Evolutionary conservation across 2,113 vertebrate genomes (phyloP).

Genomic region (Catharus minimus): DNA sequence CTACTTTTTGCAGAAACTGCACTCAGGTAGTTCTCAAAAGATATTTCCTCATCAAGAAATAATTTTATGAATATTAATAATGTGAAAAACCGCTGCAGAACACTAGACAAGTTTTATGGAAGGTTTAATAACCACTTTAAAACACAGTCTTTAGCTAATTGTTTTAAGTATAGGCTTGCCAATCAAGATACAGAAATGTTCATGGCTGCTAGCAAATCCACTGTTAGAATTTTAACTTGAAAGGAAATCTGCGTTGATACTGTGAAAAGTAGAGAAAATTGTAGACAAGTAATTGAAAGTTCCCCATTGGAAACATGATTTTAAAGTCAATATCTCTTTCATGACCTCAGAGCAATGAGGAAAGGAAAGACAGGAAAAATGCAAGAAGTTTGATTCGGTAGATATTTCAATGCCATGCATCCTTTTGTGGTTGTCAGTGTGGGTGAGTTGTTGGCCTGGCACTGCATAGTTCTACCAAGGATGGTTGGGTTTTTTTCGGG

Average conservation of each 20-base stretch:
- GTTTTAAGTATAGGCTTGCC: not conserved
- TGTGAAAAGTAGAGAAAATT: not conserved
- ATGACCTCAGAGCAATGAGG: not conserved
- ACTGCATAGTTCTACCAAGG: not conserved
- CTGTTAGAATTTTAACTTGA: not conserved
- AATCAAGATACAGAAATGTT: not conserved
- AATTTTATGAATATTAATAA: not conserved
- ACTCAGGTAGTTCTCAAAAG: not conserved
- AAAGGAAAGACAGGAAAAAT: not conserved
- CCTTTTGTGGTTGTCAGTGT: not conserved
- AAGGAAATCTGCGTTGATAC: not conserved
- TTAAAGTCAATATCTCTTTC: not conserved
- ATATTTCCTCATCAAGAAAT: not conserved
- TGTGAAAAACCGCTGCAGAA: not conserved
- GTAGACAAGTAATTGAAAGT: not conserved
- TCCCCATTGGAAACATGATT: not conserved
- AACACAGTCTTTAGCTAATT: not conserved
- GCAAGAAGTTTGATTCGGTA: not conserved
- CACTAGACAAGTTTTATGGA: not conserved
- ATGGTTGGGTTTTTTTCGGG: not conserved
- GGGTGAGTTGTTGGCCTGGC: fast-evolving
- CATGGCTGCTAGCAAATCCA: not conserved
- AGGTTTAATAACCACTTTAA: slow-evolving; percentile 3
- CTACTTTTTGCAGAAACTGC: not conserved
- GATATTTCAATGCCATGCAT: not conserved